Evolutionary conservation across 2,888 invertebrate genomes (phyloP).

Genomic region (Dusona sp.): DNA sequence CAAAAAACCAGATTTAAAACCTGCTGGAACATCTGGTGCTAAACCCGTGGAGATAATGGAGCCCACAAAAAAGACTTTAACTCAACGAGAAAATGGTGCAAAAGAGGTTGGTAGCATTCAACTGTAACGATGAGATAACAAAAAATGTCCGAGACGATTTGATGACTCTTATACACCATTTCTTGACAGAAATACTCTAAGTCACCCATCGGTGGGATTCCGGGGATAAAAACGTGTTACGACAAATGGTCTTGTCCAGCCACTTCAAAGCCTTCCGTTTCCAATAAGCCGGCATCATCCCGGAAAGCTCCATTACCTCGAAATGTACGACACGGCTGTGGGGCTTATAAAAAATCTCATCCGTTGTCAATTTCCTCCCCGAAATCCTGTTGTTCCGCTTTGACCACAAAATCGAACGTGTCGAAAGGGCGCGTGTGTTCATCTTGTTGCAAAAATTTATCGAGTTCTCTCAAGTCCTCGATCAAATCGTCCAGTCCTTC

Average conservation of each 20-base stretch:
- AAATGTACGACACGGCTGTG: background rate
- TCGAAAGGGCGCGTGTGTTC: slow-evolving; percentile 32
- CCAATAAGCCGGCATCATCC: background rate
- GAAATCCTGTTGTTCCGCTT: slow-evolving; percentile 39
- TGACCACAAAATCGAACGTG: slow-evolving; percentile 22
- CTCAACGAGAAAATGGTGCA: slow-evolving; percentile 2
- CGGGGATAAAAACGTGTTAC: slow-evolving; percentile 42
- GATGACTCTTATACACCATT: background rate
- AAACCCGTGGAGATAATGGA: slow-evolving; percentile 15
- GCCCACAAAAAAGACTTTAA: background rate
- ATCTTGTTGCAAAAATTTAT: slow-evolving; percentile 31
- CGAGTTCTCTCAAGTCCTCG: slow-evolving; percentile 8
- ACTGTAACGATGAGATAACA: background rate
- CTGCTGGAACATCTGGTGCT: background rate
- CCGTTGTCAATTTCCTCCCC: slow-evolving; percentile 5
- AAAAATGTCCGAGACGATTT: background rate
- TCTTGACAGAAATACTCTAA: slow-evolving; percentile 5
- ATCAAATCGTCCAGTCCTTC: slow-evolving; percentile 26
- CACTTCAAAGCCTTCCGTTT: slow-evolving; percentile 10
- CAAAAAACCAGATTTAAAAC: background rate
- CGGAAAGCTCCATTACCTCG: slow-evolving; percentile 2
- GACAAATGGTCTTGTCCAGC: slow-evolving; percentile 51
- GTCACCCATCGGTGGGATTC: background rate
- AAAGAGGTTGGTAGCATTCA: slow-evolving; percentile 26
- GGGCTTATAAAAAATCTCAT: background rate